Evolutionary conservation across 2,113 vertebrate genomes (phyloP).

Genomic region (Psephotus haematonotus): DNA sequence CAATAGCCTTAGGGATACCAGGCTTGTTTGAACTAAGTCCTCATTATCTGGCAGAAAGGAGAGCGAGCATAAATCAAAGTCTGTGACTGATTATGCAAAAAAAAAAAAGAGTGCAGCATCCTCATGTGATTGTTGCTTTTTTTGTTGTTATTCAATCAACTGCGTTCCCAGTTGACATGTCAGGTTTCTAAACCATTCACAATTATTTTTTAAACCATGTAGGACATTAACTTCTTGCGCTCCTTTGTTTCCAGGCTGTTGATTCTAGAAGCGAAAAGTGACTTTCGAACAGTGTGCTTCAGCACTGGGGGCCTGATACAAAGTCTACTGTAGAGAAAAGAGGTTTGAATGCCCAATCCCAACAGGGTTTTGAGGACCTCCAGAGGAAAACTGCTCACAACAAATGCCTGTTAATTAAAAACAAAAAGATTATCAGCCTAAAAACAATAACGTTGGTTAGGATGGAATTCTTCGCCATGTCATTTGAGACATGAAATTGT

Average conservation of each 20-base stretch:
- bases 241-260: constrained; percentile 40
- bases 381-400: constrained; percentile 29
- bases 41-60: constrained; percentile 38
- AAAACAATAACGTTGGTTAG: constrained; percentile 46
- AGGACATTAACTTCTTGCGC: neutral
- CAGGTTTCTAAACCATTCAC: neutral
- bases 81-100: constrained; percentile 46
- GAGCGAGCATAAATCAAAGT: constrained; percentile 16
- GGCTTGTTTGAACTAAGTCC: constrained; percentile 51
- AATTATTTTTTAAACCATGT: neutral
- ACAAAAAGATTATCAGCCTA: constrained; percentile 53
- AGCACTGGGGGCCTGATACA: neutral
- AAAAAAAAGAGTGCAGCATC: constrained; percentile 47
- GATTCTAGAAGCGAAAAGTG: constrained; percentile 27
- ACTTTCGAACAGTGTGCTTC: constrained; percentile 14
- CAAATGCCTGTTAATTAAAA: constrained; percentile 61
- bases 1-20: neutral
- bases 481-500: constrained; percentile 59
- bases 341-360: neutral
- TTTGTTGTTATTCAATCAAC: neutral
- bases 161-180: constrained; percentile 8
- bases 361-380: constrained; percentile 16
- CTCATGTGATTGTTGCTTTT: constrained; percentile 53
- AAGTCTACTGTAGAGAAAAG: constrained; percentile 2
- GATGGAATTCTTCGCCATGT: constrained; percentile 18